Percentiles rank a stretch among this genome's conserved stretches.
phyloP scores from a whole-genome alignment of 1,140 invertebrate species.

The Propsilocerus akamusi region DNA sequence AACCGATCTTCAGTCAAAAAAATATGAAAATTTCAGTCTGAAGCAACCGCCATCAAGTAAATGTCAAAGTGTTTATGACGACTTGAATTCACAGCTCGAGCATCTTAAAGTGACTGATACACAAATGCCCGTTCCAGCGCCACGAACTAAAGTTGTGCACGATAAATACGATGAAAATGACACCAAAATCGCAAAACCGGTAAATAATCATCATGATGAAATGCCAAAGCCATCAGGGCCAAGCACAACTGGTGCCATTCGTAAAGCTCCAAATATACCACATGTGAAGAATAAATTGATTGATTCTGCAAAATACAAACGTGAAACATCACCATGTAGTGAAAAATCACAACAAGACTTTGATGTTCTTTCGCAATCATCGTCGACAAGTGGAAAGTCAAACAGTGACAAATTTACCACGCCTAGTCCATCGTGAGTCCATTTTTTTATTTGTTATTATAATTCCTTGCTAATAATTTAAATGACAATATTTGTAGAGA shows the following conservation, averaged over 20 bases:
- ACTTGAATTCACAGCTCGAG: neutral
- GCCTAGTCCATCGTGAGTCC: neutral
- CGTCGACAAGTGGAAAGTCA: neutral
- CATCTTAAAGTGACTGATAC: neutral
- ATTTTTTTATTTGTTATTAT: neutral
- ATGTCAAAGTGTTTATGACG: neutral
- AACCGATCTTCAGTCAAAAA: neutral
- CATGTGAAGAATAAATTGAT: neutral
- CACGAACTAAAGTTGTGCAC: neutral
- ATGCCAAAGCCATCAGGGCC: neutral
- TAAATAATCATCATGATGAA: too few species aligned
- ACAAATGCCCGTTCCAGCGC: neutral
- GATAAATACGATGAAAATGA: too few species aligned
- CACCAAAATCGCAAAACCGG: too few species aligned
- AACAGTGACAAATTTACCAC: neutral
- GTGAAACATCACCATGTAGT: too few species aligned
- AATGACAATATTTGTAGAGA: conserved; percentile 11
- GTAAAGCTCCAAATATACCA: neutral
- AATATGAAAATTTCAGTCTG: neutral
- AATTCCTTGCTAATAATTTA: neutral
- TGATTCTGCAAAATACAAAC: neutral
- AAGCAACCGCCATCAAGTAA: neutral
- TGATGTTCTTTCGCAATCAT: neutral
- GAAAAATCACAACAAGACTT: neutral
- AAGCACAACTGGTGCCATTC: neutral